phyloP scores from a whole-genome alignment of 2,797 vertebrate genomes.

The Enoplosus armatus region DNA sequence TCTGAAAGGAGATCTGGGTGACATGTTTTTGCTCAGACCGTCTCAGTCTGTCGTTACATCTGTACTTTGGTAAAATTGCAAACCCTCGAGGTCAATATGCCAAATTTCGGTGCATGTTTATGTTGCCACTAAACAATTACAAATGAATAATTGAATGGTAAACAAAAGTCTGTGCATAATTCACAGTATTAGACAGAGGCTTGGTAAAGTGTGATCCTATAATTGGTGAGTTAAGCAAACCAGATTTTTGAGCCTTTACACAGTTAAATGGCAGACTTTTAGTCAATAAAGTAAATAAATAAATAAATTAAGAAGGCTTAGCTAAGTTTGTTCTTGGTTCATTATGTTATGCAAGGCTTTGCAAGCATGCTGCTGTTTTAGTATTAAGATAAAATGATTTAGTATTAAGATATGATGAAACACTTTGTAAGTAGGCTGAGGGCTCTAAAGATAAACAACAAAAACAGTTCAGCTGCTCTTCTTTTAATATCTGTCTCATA shows the following conservation, averaged over 20 bases:
- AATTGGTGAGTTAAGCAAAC: neutral
- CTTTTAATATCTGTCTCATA: slow-evolving; percentile 4
- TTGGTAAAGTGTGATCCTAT: neutral
- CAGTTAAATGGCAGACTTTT: neutral
- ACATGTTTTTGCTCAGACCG: slow-evolving; percentile 15
- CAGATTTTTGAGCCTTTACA: neutral
- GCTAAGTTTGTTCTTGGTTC: neutral
- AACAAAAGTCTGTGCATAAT: neutral
- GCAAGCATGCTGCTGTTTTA: neutral
- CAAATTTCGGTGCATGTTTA: neutral
- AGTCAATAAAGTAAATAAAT: neutral
- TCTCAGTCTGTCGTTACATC: slow-evolving; percentile 8
- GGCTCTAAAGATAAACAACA: neutral
- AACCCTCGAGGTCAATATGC: neutral
- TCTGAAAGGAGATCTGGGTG: slow-evolving; percentile 18
- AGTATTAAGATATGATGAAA: neutral
- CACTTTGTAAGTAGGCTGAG: neutral
- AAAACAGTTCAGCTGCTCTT: neutral
- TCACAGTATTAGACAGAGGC: too few species aligned
- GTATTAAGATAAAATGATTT: slow-evolving; percentile 2
- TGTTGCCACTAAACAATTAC: neutral
- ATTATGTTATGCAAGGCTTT: neutral
- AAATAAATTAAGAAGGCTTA: neutral
- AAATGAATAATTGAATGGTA: neutral
- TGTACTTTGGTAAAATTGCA: neutral